These are phyloP conservation scores for Phoeniculus purpureus DNA, from an alignment of 2,797 vertebrate species.

Conservation along the genomic window DNA sequence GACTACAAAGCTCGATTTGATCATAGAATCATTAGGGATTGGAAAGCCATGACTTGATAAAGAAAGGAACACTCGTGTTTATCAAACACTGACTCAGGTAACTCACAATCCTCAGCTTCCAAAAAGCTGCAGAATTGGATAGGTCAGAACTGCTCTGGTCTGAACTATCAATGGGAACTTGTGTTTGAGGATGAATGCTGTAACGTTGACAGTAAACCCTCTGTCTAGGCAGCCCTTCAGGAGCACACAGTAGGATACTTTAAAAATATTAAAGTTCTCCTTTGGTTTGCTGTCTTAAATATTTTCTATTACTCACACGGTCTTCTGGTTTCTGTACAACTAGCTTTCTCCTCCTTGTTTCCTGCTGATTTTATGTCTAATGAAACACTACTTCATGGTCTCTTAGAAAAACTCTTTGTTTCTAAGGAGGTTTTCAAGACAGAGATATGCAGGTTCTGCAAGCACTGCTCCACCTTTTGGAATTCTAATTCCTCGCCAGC, in stretches of 20 bases:
- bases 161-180: background rate
- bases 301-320: background rate
- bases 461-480: background rate
- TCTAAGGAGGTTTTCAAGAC: background rate
- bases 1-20: background rate
- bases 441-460: background rate
- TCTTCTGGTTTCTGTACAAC: background rate
- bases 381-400: background rate
- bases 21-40: too few relatives aligned
- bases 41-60: background rate
- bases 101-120: background rate
- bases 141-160: background rate
- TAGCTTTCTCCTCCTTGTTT: background rate
- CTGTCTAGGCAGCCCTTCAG: background rate
- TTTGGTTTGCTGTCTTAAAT: background rate
- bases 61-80: background rate
- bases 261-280: background rate
- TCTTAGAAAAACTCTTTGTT: background rate
- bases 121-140: background rate
- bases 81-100: background rate
- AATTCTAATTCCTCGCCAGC: background rate
- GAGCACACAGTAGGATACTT: background rate
- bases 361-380: background rate
- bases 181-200: background rate
- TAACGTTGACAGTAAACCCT: background rate